Percentiles rank a stretch among this genome's conserved stretches.
Conservation (phyloP, 2,797 vertebrate genomes). For the Coreius guichenoti region DNA sequence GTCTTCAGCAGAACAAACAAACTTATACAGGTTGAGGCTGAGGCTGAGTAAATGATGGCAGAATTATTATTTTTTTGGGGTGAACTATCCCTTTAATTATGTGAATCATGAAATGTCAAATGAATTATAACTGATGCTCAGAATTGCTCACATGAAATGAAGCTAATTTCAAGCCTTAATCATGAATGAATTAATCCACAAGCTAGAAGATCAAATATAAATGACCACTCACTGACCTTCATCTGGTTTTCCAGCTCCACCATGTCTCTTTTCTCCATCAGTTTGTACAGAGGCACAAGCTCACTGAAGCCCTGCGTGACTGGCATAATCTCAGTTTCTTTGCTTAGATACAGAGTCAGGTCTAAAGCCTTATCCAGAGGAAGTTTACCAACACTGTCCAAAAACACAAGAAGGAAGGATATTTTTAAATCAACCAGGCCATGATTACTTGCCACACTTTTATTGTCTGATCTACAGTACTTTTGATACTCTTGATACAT, state of each 20-base stretch:
- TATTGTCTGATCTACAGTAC: not conserved
- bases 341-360: conserved; percentile 87
- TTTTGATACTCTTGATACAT: not conserved
- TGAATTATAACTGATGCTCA: not conserved
- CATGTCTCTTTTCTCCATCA: conserved; percentile 90
- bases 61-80: too few relatives aligned
- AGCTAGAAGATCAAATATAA: not conserved
- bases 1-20: too few relatives aligned
- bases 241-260: conserved; percentile 81
- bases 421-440: conserved; percentile 11
- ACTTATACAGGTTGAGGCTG: too few relatives aligned
- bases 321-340: conserved; percentile 86
- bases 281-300: conserved; percentile 87
- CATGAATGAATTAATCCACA: not conserved
- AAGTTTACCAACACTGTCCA: conserved; percentile 80
- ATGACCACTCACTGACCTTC: conserved; percentile 72
- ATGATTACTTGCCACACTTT: not conserved
- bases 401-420: conserved; percentile 38
- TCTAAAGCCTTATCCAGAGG: conserved; percentile 88
- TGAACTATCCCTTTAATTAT: not conserved
- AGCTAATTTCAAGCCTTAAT: not conserved
- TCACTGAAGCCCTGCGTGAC: conserved; percentile 87
- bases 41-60: too few relatives aligned
- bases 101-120: not conserved
- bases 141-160: not conserved